These are phyloP conservation scores for Acanthaster planci DNA, from an alignment of 35 echinoderm and acorn worm species.

Conservation along the genomic window DNA sequence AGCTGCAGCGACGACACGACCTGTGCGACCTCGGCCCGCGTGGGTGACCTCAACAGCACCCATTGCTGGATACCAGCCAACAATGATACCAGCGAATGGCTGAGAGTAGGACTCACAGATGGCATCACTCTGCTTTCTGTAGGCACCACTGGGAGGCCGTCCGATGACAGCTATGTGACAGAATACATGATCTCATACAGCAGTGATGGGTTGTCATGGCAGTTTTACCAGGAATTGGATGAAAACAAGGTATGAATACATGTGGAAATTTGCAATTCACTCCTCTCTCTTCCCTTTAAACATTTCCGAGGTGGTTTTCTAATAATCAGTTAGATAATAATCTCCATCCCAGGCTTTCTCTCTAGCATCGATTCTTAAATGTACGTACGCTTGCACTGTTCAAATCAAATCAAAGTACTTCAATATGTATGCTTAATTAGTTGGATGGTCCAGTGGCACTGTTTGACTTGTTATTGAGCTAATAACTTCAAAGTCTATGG, in stretches of 20 bases:
- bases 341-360: too few species aligned
- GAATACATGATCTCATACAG: conserved; percentile 56
- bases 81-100: conserved; percentile 49
- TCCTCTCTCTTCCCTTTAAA: too few species aligned
- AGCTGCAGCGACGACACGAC: conserved; percentile 35
- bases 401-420: too few species aligned
- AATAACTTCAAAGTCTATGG: too few species aligned
- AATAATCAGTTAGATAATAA: too few species aligned
- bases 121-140: conserved; percentile 58
- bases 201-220: conserved; percentile 48
- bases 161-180: conserved; percentile 59
- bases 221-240: conserved; percentile 9
- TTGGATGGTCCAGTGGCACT: too few species aligned
- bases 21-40: conserved; percentile 62
- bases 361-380: too few species aligned
- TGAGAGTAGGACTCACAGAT: conserved; percentile 55
- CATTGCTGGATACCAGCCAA: conserved; percentile 76
- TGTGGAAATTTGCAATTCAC: too few species aligned
- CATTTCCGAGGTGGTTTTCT: too few species aligned
- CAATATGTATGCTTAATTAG: too few species aligned
- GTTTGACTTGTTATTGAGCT: too few species aligned
- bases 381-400: too few species aligned
- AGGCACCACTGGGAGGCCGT: conserved; percentile 44
- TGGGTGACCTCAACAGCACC: conserved; percentile 40
- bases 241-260: background rate